Percentiles rank a stretch among this genome's conserved stretches.
These are phyloP conservation scores for Stomatorhinus walkeri DNA, from an alignment of 2,797 vertebrate genomes.

Conservation along the genomic window DNA sequence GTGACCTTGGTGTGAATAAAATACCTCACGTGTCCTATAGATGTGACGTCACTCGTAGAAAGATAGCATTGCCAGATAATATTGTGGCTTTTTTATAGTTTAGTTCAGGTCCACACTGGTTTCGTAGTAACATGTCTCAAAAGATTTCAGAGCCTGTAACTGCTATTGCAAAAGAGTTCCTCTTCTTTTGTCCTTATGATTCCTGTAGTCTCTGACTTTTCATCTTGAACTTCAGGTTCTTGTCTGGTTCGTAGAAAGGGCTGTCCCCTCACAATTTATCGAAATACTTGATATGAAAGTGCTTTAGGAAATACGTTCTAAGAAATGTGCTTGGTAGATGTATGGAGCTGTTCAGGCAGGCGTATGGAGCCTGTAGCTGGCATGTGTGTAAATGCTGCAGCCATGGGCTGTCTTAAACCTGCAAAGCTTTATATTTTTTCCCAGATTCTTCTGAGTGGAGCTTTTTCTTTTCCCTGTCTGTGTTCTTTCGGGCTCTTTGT, in stretches of 20 bases:
- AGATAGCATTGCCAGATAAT: background rate
- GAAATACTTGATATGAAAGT: background rate
- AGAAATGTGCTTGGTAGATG: background rate
- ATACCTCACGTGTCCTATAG: background rate
- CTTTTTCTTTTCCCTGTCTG: background rate
- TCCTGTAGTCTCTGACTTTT: background rate
- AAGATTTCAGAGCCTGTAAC: background rate
- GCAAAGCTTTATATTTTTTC: background rate
- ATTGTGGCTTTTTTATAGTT: background rate
- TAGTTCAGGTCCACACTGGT: background rate
- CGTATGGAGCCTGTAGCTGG: background rate
- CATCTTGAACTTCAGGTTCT: background rate
- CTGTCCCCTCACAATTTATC: background rate
- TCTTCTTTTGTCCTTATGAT: background rate
- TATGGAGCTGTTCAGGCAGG: background rate
- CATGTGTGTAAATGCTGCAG: background rate
- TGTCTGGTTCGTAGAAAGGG: background rate
- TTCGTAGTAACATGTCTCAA: background rate
- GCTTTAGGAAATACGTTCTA: background rate
- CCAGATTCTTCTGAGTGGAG: background rate
- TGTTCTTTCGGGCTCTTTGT: background rate
- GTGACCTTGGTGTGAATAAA: background rate
- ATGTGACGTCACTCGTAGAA: background rate
- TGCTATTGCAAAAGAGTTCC: background rate
- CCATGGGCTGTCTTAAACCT: background rate